Evolutionary conservation across 1,140 invertebrate genomes (phyloP).

Genomic region (Apis laboriosa): DNA sequence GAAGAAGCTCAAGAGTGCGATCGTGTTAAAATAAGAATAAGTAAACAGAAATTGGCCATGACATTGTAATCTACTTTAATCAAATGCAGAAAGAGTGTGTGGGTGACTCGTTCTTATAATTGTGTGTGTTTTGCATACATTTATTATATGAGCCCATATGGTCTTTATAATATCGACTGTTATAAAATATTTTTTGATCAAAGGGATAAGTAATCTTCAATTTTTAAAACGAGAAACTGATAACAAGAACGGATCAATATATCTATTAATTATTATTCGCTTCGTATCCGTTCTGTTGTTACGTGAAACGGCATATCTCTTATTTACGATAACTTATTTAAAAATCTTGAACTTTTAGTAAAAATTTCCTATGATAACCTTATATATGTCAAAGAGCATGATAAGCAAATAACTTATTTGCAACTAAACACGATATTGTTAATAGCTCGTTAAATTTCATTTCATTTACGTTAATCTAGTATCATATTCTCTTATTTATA

Average conservation of each 20-base stretch:
- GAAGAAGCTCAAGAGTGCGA: neutral
- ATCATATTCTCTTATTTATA: neutral
- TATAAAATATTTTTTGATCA: neutral
- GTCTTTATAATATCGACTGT: neutral
- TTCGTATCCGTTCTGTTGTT: neutral
- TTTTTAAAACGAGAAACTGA: neutral
- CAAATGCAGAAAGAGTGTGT: slow-evolving; percentile 14
- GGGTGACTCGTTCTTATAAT: neutral
- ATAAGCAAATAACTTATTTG: slow-evolving; percentile 40
- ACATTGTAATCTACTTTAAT: slow-evolving; percentile 12
- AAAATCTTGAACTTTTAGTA: slow-evolving; percentile 26
- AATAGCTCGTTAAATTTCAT: slow-evolving; percentile 20
- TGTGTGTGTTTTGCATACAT: neutral
- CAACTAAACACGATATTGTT: neutral
- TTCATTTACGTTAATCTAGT: neutral
- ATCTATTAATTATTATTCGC: neutral
- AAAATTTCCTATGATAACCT: slow-evolving; percentile 49
- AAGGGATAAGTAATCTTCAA: neutral
- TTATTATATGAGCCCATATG: neutral
- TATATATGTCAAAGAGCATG: neutral
- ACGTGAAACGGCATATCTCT: neutral
- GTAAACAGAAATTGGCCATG: slow-evolving; percentile 2
- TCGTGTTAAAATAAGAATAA: neutral
- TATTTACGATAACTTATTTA: slow-evolving; percentile 30
- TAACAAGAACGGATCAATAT: neutral